Evolutionary conservation across 2,888 invertebrate genomes (phyloP), one percentile per base, ranked within the genome.

Genomic region (Cephus spinipes): DNA sequence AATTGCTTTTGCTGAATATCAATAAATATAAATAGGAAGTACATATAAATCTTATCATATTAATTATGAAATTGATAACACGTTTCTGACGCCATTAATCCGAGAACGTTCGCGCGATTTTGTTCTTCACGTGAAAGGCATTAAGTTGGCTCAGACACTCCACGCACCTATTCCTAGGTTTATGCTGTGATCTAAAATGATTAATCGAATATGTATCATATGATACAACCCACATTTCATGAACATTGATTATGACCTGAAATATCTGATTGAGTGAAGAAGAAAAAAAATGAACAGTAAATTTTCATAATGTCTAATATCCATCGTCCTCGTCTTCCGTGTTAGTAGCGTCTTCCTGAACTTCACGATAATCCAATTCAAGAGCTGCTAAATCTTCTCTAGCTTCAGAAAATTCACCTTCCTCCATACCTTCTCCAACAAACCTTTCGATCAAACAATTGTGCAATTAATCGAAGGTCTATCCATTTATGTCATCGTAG

Each of bases 321-420:
- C 9, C 40, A 23, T 55, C 88, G 34, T 87, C 88, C 12, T 88
- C 88, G 3, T 89, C 88, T 33, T 88, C 88, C 9, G 85, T 86
- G 23, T 86, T 84, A 6, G 83, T 80, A 12, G 88, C 84, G 23
- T 88, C 89, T 76, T 88, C 89, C 76, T 88, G 88, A 0, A 88
- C 88, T 68, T 88, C 88, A n/a, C 89, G 88, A 80, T 88, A 88
- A 81, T 88, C 88, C 31, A 88, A 81, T 81, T 88, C 88, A n/a
- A 88, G 84, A 30, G 88, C 88, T 9, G 89, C 88, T 15, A 88
- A 81, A 82, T 88, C 88, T 76, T 88, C 88, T 40, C 88, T 82
- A 11, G 88, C 88, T 80, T 88, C 88, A 1, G 88, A 79, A 76
- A 88, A 88, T 84, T 88, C 88, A 73, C 88, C 88, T 78, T 88